These are phyloP conservation scores for Euura lappo DNA, from an alignment of 1,140 invertebrate genomes.

Conservation along the genomic window DNA sequence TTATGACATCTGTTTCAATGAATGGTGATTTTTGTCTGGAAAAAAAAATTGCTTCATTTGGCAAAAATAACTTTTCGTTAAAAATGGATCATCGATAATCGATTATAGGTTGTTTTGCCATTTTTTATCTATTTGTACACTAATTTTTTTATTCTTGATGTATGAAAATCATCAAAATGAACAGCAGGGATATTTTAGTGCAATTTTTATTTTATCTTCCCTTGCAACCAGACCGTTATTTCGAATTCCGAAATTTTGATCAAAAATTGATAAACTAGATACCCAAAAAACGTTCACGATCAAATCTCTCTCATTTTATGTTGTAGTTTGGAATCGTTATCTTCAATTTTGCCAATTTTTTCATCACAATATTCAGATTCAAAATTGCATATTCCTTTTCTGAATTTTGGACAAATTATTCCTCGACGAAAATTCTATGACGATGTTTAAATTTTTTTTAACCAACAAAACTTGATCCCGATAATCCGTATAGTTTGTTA, in stretches of 20 bases:
- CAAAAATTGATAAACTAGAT: not conserved
- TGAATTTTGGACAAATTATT: not conserved
- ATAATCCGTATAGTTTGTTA: not conserved
- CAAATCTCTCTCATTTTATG: not conserved
- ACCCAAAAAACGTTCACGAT: not conserved
- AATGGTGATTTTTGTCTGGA: too few species aligned
- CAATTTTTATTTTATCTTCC: not conserved
- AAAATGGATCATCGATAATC: too few species aligned
- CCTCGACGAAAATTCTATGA: not conserved
- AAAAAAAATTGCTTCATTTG: too few species aligned
- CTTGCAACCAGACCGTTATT: not conserved
- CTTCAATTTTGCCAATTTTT: too few species aligned
- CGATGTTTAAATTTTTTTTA: not conserved
- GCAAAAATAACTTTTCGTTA: too few species aligned
- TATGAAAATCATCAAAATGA: too few species aligned
- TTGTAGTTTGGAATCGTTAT: too few species aligned
- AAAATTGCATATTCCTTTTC: not conserved
- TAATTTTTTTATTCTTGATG: too few species aligned
- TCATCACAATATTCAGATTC: not conserved
- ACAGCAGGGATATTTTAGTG: too few species aligned
- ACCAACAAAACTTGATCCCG: not conserved
- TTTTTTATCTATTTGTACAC: too few species aligned
- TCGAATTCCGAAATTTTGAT: not conserved
- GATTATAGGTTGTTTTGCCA: too few species aligned
- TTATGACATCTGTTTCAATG: too few species aligned